Base-by-base conservation (phyloP, 2,797 vertebrate genomes). In the Alauda arvensis region DNA sequence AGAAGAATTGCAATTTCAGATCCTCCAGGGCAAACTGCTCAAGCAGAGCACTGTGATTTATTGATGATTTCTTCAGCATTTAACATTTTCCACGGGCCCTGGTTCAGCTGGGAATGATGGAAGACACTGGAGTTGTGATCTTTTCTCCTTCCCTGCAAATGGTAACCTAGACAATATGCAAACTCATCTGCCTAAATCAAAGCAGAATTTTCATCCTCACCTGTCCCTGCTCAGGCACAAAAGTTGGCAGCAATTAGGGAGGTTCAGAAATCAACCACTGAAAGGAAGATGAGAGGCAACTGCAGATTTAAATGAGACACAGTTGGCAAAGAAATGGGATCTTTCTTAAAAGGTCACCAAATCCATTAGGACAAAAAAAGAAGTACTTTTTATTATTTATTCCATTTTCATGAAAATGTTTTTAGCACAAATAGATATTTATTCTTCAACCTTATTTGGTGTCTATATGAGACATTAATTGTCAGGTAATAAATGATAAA, bases 91-190 rank as follows among this genome's bases (percentile, higher is more conserved):
- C 67, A 60, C n/a, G 40, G 43, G 45, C 37, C 28, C 5, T 1
- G 10, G 29, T 52, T 77, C 48, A 77, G 26, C 46, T 12, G 20
- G 82, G 53, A 71, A 87, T 88, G 42, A 56, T 0, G 0, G 55
- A 56, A 48, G 72, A 85, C 62, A 18, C 65, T 5, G 6, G 2
- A 18, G 53, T 18, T 86, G 56, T 7, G 37, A 67, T 85, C 34
- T 62, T 84, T 82, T 85, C 68, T 39, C 79, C 61, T 88, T 85
- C 84, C 45, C 68, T 90, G 91, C 89, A 93, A 88, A 93, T 34
- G 56, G 85, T 89, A 93, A 78, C 88, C 83, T 76, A 94, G 85
- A 77, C n/a, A 8, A 90, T 84, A 94, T 89, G 92, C 92, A 96
- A 95, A 95, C 69, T 55, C 28, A 34, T 62, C 77, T 91, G 80